These are phyloP conservation scores for Periparus ater DNA, from an alignment of 2,797 vertebrate species.

Conservation along the genomic window DNA sequence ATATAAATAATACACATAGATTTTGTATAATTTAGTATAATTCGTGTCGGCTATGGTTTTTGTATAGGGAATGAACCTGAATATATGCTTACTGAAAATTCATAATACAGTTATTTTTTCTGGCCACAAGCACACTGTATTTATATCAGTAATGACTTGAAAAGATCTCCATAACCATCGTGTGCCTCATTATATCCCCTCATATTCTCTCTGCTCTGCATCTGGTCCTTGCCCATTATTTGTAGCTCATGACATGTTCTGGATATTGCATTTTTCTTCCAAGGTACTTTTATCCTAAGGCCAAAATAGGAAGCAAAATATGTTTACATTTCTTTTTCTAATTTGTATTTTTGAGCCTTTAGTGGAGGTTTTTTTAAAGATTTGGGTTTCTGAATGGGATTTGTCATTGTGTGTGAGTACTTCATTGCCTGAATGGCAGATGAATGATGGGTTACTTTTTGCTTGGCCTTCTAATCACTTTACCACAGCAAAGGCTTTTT, in stretches of 20 bases:
- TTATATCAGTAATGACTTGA: not conserved
- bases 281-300: not conserved
- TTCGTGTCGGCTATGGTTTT: not conserved
- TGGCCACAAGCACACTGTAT: not conserved
- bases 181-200: not conserved
- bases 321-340: not conserved
- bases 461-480: not conserved
- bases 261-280: not conserved
- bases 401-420: not conserved
- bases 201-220: not conserved
- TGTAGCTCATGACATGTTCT: not conserved
- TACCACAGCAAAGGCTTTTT: not conserved
- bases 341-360: not conserved
- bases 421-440: not conserved
- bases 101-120: not conserved
- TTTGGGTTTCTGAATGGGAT: not conserved
- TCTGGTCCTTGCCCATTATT: not conserved
- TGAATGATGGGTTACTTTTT: not conserved
- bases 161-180: not conserved
- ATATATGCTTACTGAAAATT: not conserved
- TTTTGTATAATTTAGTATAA: not conserved
- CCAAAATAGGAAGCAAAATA: not conserved
- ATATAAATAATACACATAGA: not conserved
- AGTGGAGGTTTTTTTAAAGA: not conserved
- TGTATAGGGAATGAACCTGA: not conserved